phyloP scores from a whole-genome alignment of 2,113 vertebrate genomes.

The Ellobius talpinus region DNA sequence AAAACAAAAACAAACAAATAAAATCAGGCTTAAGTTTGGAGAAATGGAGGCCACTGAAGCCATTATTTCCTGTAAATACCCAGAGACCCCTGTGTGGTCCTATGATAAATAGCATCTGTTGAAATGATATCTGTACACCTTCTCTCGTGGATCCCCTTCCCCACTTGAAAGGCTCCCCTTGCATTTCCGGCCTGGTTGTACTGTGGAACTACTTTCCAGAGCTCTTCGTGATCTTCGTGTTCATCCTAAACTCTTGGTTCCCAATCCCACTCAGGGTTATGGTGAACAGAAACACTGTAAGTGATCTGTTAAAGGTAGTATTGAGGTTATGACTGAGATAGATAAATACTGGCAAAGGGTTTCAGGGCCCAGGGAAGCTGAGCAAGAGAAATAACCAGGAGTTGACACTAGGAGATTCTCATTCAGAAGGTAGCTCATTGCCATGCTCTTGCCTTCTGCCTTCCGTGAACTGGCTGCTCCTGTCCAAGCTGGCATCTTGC shows the following conservation, averaged over 20 bases:
- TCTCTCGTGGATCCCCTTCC: too few species aligned
- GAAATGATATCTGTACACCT: background rate
- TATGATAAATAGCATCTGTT: background rate
- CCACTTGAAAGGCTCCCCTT: background rate
- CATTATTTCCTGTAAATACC: background rate
- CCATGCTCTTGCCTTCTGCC: accelerated
- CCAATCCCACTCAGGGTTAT: background rate
- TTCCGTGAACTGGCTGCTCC: background rate
- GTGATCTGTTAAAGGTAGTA: background rate
- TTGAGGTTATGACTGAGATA: too few species aligned
- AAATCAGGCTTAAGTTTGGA: background rate
- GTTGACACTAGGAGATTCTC: background rate
- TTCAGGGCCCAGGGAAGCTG: background rate
- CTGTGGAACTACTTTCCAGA: background rate
- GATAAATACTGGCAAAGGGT: background rate
- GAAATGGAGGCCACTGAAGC: background rate
- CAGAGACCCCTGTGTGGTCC: background rate
- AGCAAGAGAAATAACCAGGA: background rate
- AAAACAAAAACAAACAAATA: background rate
- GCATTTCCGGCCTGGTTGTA: background rate
- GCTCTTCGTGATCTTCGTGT: background rate
- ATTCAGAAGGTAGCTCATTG: accelerated
- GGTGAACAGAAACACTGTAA: background rate
- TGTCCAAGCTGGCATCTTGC: background rate
- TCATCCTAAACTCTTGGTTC: background rate